Conservation (phyloP, 1,140 invertebrate genomes). For the Theocolax elegans region DNA sequence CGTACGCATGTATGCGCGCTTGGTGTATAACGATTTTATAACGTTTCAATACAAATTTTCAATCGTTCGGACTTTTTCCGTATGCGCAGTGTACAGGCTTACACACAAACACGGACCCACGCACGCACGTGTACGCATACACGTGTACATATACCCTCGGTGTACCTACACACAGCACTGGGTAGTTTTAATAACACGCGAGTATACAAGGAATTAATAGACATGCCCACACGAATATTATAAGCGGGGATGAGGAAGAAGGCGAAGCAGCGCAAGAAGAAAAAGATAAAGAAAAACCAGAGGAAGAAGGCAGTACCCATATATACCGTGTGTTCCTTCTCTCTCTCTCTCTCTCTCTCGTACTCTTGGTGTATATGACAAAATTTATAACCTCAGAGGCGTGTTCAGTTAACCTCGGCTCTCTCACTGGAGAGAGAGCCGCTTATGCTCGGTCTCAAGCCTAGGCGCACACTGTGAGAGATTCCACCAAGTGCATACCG, state of each 20-base stretch:
- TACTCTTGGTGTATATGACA: conserved; percentile 1
- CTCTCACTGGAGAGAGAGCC: background rate
- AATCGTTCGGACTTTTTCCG: conserved; percentile 3
- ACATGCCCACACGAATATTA: background rate
- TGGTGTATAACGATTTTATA: conserved; percentile 13
- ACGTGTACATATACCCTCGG: too few relatives aligned
- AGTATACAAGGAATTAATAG: conserved; percentile 17
- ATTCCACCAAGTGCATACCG: conserved; percentile 6
- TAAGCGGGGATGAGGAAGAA: too few relatives aligned
- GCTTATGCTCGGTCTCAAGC: background rate
- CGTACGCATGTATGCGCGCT: too few relatives aligned
- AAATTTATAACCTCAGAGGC: conserved; percentile 38
- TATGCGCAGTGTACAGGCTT: too few relatives aligned
- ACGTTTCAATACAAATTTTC: conserved; percentile 32
- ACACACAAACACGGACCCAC: too few relatives aligned
- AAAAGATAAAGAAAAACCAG: too few relatives aligned
- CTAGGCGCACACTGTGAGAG: background rate
- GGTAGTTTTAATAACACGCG: conserved; percentile 6
- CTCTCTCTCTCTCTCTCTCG: conserved; percentile 4
- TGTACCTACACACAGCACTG: too few relatives aligned
- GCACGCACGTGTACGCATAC: too few relatives aligned
- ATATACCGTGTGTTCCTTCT: background rate
- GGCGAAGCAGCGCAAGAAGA: too few relatives aligned
- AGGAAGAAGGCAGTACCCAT: background rate
- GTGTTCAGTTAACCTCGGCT: conserved; percentile 31